Evolutionary conservation across 1,140 invertebrate species (phyloP).

Genomic region (Anagrus nilaparvatae): DNA sequence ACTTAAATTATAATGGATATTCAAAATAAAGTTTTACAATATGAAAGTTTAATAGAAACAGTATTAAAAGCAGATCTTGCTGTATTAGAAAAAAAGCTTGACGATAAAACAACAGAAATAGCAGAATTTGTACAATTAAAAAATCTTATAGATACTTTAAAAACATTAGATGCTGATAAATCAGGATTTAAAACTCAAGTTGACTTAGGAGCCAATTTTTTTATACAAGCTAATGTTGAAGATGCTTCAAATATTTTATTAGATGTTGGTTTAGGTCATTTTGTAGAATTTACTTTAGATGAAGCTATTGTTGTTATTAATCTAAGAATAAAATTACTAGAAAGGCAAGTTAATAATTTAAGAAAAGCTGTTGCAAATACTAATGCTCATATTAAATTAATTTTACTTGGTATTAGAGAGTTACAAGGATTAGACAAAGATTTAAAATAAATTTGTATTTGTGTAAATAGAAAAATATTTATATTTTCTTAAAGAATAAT

Average conservation of each 20-base stretch:
- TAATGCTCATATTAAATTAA: slow-evolving; percentile 71
- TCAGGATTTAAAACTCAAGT: slow-evolving; percentile 67
- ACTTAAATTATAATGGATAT: too few relatives aligned
- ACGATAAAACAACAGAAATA: slow-evolving; percentile 54
- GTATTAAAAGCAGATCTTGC: slow-evolving; percentile 54
- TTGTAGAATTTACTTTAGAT: slow-evolving; percentile 58
- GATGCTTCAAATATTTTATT: slow-evolving; percentile 59
- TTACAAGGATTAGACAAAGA: slow-evolving; percentile 35
- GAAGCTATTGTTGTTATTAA: slow-evolving; percentile 64
- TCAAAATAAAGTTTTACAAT: slow-evolving; percentile 36
- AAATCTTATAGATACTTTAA: slow-evolving; percentile 43
- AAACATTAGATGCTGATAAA: slow-evolving; percentile 29
- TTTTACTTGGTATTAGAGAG: slow-evolving; percentile 55
- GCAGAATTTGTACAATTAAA: slow-evolving; percentile 66
- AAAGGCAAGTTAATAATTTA: slow-evolving; percentile 50
- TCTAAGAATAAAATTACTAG: slow-evolving; percentile 54
- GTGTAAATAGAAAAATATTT: background rate
- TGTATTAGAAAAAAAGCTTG: slow-evolving; percentile 47
- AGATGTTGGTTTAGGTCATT: slow-evolving; percentile 66
- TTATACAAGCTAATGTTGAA: slow-evolving; percentile 58
- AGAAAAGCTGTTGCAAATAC: slow-evolving; percentile 55
- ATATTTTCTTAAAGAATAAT: too few relatives aligned
- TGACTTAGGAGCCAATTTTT: slow-evolving; percentile 67
- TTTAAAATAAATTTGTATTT: slow-evolving; percentile 13
- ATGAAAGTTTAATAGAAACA: slow-evolving; percentile 55